Evolutionary conservation across 2,888 invertebrate species (phyloP).

Genomic region (Brenthis ino): DNA sequence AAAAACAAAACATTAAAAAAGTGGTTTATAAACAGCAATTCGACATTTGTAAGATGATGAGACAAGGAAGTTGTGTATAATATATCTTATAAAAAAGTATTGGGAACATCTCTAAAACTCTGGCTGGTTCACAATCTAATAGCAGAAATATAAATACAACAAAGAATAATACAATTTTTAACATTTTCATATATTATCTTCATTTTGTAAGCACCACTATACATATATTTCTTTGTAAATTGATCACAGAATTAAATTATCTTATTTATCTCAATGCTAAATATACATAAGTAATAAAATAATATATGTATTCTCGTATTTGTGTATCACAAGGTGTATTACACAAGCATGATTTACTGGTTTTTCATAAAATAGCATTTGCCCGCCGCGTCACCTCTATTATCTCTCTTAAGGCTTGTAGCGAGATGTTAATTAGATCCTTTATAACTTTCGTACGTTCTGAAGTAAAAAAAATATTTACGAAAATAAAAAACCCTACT

Average conservation of each 20-base stretch:
- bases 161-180: not conserved
- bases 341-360: not conserved
- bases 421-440: too few species aligned
- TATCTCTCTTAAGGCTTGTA: too few species aligned
- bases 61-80: too few species aligned
- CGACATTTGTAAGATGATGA: too few species aligned
- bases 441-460: too few species aligned
- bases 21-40: too few species aligned
- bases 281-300: not conserved
- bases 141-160: not conserved
- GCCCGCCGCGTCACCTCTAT: too few species aligned
- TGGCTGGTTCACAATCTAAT: constrained; percentile 40
- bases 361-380: too few species aligned
- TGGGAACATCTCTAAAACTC: constrained; percentile 61
- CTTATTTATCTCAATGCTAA: not conserved
- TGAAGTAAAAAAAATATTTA: too few species aligned
- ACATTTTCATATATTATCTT: not conserved
- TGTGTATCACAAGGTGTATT: too few species aligned
- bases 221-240: not conserved
- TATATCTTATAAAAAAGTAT: constrained; percentile 59
- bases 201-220: not conserved
- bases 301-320: not conserved
- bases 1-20: too few species aligned
- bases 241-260: not conserved
- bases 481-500: too few species aligned